Base-by-base conservation (phyloP, 1,140 invertebrate species). In the Episyrphus balteatus region DNA sequence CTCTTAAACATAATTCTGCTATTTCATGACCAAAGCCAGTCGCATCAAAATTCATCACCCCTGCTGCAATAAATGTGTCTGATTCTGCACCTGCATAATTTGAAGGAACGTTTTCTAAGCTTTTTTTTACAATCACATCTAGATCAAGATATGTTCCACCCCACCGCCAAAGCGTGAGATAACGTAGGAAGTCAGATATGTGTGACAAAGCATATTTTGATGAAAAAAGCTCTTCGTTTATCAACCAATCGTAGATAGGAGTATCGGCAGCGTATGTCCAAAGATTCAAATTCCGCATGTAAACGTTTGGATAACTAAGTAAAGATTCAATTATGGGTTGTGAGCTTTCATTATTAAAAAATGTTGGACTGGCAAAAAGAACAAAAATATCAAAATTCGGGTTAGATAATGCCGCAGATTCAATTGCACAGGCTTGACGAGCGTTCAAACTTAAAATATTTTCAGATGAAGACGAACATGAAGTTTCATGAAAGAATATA, bases 61-160 rank as follows among this genome's bases (percentile, higher is more conserved):
- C 82, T 6, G 80, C 76, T 0, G 78, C 82, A 7, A 86, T 72
- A 30, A 73, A 59, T 2, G 66, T 62, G 42, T 70, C 68, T 5
- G 75, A 77, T 60, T 84, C 81, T 9, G 77, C 76, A 0, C 80
- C 80, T 1, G 76, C 78, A 62, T 77, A 86, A 62, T 85, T 82
- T 1, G 59, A 62, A 2, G 62, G 68, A 15, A 84, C 57, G 11
- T 73, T 58, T 34, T 79, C 73, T 37, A 85, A 62, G 17, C 70
- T 74, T 51, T 76, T 80, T 8, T 75, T 74, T 2, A 86, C 73
- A 8, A 89, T 75, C 1, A 87, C 76, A 57, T 89, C 86, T 46
- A 86, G 62, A 52, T 90, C 86, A 36, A 88, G 59, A 61, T 88
- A 88, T 34, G 84, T 79, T 1, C 86, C 86, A 26, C 84, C 83